A percentile compares a stretch with the other conserved stretches of the same genome.
These are phyloP conservation scores for Microcebus tavaratra DNA, from an alignment of 2,113 vertebrate genomes.

Conservation along the genomic window DNA sequence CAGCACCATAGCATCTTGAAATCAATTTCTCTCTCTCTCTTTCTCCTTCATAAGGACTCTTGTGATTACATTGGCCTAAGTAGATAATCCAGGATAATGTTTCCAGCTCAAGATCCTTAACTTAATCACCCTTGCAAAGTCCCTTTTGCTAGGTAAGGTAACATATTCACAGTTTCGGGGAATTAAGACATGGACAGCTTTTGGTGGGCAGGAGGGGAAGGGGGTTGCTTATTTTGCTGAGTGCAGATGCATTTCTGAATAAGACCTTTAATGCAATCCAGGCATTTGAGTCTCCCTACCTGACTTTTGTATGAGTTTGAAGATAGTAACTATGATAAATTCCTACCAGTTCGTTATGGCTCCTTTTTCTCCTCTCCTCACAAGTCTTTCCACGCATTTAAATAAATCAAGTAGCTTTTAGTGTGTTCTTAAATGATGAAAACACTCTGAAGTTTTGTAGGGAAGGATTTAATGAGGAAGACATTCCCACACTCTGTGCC, in stretches of 20 bases:
- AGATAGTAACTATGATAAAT: background rate
- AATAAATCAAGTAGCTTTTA: constrained; percentile 8
- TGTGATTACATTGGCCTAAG: background rate
- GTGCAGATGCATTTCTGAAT: background rate
- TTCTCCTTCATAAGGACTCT: background rate
- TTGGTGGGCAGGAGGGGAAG: background rate
- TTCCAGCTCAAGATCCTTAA: background rate
- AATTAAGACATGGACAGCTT: background rate
- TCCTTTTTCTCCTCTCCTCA: background rate
- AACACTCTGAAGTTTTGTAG: constrained; percentile 33
- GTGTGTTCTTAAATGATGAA: constrained; percentile 37
- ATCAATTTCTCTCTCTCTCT: background rate
- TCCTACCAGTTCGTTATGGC: background rate
- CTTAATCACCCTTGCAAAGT: background rate
- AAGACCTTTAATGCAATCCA: background rate
- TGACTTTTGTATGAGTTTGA: constrained; percentile 13
- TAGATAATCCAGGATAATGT: background rate
- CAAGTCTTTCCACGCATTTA: constrained; percentile 22
- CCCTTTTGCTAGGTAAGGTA: background rate
- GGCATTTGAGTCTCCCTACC: background rate
- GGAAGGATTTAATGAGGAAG: constrained; percentile 58
- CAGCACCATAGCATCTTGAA: background rate
- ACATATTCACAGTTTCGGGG: background rate
- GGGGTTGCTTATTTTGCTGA: background rate
- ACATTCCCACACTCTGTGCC: background rate